phyloP scores from a whole-genome alignment of 2,888 invertebrate genomes.

The Parochlus steinenii region DNA sequence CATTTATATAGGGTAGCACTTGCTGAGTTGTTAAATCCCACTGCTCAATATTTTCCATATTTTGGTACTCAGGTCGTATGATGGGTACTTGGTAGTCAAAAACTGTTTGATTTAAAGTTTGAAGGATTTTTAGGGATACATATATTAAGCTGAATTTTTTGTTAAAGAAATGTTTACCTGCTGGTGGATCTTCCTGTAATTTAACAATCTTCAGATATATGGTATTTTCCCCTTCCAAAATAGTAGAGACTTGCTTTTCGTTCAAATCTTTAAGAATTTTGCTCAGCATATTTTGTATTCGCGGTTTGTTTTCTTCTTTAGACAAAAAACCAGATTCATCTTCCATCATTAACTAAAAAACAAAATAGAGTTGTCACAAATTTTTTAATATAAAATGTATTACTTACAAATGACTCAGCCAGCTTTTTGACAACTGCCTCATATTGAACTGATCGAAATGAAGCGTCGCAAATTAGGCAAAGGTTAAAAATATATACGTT shows the following conservation, averaged over 20 bases:
- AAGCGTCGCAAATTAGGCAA: conserved; percentile 84
- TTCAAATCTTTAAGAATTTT: conserved; percentile 72
- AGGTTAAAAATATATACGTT: conserved; percentile 93
- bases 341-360: conserved; percentile 57
- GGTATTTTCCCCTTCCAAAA: conserved; percentile 70
- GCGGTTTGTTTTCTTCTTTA: conserved; percentile 40
- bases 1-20: conserved; percentile 79
- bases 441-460: conserved; percentile 79
- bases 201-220: conserved; percentile 79
- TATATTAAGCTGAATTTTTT: too few relatives aligned
- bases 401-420: conserved; percentile 67
- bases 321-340: conserved; percentile 75
- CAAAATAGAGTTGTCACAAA: neutral
- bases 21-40: conserved; percentile 94
- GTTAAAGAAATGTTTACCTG: too few relatives aligned
- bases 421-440: conserved; percentile 89
- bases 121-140: too few relatives aligned
- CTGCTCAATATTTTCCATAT: conserved; percentile 44
- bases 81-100: conserved; percentile 84
- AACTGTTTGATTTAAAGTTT: too few relatives aligned
- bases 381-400: neutral
- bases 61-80: conserved; percentile 44
- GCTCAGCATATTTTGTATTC: conserved; percentile 56
- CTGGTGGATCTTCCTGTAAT: conserved; percentile 59
- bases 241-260: conserved; percentile 56